Evolutionary conservation across 2,797 vertebrate species (phyloP).

Genomic region (Pseudopleuronectes americanus): DNA sequence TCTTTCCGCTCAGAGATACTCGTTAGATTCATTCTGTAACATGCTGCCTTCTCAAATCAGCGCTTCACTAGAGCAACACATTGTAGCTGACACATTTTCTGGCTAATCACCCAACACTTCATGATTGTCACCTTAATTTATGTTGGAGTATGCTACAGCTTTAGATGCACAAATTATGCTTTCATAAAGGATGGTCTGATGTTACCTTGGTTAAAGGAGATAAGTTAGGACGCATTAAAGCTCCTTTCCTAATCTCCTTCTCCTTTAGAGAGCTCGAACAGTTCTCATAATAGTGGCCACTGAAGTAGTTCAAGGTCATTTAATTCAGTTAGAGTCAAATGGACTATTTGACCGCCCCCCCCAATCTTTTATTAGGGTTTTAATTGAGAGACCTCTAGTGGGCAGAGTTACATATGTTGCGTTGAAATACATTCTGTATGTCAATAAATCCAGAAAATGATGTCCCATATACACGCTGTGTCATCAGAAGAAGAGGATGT

Average conservation of each 20-base stretch:
- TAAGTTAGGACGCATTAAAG: too few relatives aligned
- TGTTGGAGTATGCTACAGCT: constrained; percentile 24
- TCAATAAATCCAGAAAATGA: neutral
- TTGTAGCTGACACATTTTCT: constrained; percentile 13
- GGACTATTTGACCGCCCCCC: too few relatives aligned
- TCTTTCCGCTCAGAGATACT: constrained; percentile 16
- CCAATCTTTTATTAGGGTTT: too few relatives aligned
- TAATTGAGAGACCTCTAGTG: too few relatives aligned
- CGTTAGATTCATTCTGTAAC: constrained; percentile 25
- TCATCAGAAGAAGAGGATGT: neutral
- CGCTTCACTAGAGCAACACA: constrained; percentile 24
- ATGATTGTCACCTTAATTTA: constrained; percentile 26
- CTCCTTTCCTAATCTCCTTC: too few relatives aligned
- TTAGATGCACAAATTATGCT: constrained; percentile 11
- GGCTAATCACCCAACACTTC: constrained; percentile 17
- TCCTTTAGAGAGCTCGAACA: too few relatives aligned
- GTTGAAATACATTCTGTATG: neutral
- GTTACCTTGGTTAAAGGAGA: too few relatives aligned
- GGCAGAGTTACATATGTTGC: too few relatives aligned
- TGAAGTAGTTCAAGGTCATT: too few relatives aligned
- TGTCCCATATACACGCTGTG: neutral
- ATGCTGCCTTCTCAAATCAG: constrained; percentile 10
- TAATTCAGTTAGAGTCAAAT: too few relatives aligned
- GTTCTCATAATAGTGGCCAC: too few relatives aligned
- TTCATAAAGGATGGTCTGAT: too few relatives aligned